Conservation (phyloP, 2,113 vertebrate species). For the Argyrosomus japonicus region DNA sequence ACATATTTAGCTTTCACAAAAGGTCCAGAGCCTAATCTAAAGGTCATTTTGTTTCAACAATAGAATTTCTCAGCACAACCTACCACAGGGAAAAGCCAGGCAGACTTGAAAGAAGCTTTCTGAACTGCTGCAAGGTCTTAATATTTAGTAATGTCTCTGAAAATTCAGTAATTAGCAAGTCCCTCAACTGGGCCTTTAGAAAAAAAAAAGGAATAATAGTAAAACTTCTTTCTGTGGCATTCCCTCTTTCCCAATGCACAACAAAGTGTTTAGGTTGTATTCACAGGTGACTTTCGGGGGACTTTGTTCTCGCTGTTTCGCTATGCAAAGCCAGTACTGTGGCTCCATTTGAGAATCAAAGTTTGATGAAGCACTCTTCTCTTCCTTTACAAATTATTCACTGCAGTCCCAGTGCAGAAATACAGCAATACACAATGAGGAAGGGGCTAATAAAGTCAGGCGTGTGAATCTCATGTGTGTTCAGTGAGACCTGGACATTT, state of each 20-base stretch:
- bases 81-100: not conserved
- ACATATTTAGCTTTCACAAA: not conserved
- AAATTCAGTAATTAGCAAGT: constrained; percentile 51
- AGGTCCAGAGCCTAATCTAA: not conserved
- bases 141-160: constrained; percentile 13
- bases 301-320: constrained; percentile 28
- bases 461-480: not conserved
- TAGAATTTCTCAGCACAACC: not conserved
- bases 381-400: constrained; percentile 19
- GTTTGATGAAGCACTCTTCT: constrained; percentile 18
- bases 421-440: not conserved
- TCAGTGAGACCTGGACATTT: constrained; percentile 22
- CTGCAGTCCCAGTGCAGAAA: not conserved
- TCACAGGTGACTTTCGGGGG: constrained; percentile 7
- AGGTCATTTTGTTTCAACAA: constrained; percentile 32
- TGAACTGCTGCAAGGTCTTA: not conserved
- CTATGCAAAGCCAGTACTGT: not conserved
- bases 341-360: not conserved
- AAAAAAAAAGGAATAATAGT: constrained; percentile 40
- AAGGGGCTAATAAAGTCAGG: constrained; percentile 4
- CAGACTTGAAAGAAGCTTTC: not conserved
- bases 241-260: constrained; percentile 24
- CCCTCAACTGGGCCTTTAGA: constrained; percentile 22
- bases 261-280: constrained; percentile 23
- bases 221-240: constrained; percentile 22